Percentiles rank a stretch among this genome's conserved stretches.
Evolutionary conservation across 2,888 invertebrate species (phyloP).

Genomic region (Plagodis pulveraria): DNA sequence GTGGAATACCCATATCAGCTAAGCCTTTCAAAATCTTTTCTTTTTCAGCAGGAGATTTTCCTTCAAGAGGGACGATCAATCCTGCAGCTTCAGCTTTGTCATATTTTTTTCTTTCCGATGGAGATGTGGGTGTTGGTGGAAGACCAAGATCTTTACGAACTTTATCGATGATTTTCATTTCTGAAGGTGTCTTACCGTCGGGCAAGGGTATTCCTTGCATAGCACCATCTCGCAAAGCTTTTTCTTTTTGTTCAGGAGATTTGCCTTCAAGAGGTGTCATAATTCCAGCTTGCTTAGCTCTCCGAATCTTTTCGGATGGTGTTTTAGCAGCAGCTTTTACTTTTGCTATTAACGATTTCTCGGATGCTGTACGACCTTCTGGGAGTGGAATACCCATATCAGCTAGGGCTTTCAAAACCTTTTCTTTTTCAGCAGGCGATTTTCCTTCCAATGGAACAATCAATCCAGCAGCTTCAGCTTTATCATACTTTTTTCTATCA

Average conservation of each 20-base stretch:
- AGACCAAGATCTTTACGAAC: constrained; percentile 31
- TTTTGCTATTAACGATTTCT: constrained; percentile 42
- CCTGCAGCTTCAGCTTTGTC: constrained; percentile 41
- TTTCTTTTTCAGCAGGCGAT: constrained; percentile 41
- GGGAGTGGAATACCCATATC: constrained; percentile 27
- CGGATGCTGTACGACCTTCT: constrained; percentile 18
- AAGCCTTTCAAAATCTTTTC: constrained; percentile 14
- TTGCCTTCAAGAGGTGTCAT: constrained; percentile 33
- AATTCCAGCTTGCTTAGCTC: background rate
- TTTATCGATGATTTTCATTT: constrained; percentile 41
- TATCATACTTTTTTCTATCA: constrained; percentile 45
- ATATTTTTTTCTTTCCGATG: no score
- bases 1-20: background rate
- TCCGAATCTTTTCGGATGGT: background rate
- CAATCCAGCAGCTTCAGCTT: constrained; percentile 32
- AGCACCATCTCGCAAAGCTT: constrained; percentile 36
- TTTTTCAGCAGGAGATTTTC: constrained; percentile 34
- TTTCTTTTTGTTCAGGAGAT: constrained; percentile 41
- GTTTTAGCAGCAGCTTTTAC: constrained; percentile 29
- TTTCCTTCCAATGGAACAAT: constrained; percentile 40
- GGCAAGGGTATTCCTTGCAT: constrained; percentile 36
- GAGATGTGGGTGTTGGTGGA: background rate
- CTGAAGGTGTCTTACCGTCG: constrained; percentile 35
- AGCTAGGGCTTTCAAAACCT: constrained; percentile 39
- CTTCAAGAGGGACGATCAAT: constrained; percentile 38